Percentiles rank a stretch among this genome's conserved stretches.
Evolutionary conservation across 1,140 invertebrate genomes (phyloP).

Genomic region (Phymastichus coffea): DNA sequence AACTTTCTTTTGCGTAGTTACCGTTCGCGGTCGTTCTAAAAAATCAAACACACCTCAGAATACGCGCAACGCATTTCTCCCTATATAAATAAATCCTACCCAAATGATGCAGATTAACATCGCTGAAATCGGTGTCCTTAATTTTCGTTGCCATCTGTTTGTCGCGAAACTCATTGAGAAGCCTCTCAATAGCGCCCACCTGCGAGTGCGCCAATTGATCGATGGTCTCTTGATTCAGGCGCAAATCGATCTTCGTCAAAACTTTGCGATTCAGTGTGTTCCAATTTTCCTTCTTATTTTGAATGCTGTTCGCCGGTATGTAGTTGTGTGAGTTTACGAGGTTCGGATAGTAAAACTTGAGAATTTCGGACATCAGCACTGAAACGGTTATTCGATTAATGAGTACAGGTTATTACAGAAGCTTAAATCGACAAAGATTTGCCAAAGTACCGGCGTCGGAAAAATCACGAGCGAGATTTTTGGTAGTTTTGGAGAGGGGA

Average conservation of each 20-base stretch:
- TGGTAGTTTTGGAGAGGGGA: slow-evolving; percentile 60
- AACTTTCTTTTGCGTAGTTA: no score
- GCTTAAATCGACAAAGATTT: background rate
- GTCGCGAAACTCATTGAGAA: slow-evolving; percentile 55
- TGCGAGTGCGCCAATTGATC: slow-evolving; percentile 61
- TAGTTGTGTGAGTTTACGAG: slow-evolving; percentile 72
- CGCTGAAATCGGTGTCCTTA: no score
- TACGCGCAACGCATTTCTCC: no score
- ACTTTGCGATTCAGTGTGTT: slow-evolving; percentile 68
- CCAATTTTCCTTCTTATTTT: slow-evolving; percentile 69
- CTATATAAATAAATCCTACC: no score
- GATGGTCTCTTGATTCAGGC: slow-evolving; percentile 58
- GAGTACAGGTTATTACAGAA: no score
- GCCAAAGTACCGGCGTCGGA: slow-evolving; percentile 63
- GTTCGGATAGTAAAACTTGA: slow-evolving; percentile 67
- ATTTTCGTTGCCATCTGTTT: slow-evolving; percentile 37
- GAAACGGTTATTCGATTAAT: no score
- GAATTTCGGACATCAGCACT: slow-evolving; percentile 68
- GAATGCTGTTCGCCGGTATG: slow-evolving; percentile 61
- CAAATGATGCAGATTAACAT: no score
- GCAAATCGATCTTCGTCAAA: slow-evolving; percentile 61
- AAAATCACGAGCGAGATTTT: slow-evolving; percentile 66
- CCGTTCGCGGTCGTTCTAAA: no score
- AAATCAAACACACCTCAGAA: no score
- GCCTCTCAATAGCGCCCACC: slow-evolving; percentile 61